A percentile compares a stretch with the other conserved stretches of the same genome.
Evolutionary conservation across 1,140 invertebrate species (phyloP).

Genomic region (Calephelis virginiensis): DNA sequence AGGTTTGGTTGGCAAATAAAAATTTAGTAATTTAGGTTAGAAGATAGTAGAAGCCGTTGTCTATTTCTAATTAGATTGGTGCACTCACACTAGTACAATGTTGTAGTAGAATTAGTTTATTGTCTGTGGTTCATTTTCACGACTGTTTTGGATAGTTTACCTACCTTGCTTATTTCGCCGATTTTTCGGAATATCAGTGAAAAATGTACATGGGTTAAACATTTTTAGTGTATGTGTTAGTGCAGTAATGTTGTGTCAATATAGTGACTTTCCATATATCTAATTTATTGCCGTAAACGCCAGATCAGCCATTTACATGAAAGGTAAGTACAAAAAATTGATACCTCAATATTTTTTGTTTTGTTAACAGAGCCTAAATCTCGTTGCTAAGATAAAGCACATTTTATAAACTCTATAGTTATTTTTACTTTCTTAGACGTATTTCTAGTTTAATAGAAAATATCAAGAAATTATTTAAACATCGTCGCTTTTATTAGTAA

Average conservation of each 20-base stretch:
- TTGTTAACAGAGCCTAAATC: constrained; percentile 33
- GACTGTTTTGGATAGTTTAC: constrained; percentile 78
- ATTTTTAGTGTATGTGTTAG: constrained; percentile 43
- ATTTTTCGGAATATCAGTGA: constrained; percentile 63
- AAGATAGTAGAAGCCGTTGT: background rate
- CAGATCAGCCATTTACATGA: constrained; percentile 77
- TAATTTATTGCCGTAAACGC: constrained; percentile 46
- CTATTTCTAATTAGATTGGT: constrained; percentile 10
- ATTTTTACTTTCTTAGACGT: constrained; percentile 33
- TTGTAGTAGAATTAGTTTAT: constrained; percentile 27
- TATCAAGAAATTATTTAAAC: constrained; percentile 52
- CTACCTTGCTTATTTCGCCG: constrained; percentile 74
- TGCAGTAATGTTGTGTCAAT: constrained; percentile 60
- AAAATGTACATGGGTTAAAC: constrained; percentile 62
- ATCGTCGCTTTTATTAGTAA: constrained; percentile 54
- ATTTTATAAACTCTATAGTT: constrained; percentile 17
- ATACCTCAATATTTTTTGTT: constrained; percentile 69
- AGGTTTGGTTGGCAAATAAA: too few relatives aligned
- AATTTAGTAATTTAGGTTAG: background rate
- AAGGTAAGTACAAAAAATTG: constrained; percentile 77
- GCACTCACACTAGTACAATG: constrained; percentile 9
- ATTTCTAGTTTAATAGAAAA: constrained; percentile 39
- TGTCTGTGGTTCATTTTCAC: constrained; percentile 75
- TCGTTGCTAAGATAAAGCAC: background rate
- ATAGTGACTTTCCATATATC: constrained; percentile 45